Conservation (phyloP, 2,888 invertebrate genomes). For the Furcula furcula region DNA sequence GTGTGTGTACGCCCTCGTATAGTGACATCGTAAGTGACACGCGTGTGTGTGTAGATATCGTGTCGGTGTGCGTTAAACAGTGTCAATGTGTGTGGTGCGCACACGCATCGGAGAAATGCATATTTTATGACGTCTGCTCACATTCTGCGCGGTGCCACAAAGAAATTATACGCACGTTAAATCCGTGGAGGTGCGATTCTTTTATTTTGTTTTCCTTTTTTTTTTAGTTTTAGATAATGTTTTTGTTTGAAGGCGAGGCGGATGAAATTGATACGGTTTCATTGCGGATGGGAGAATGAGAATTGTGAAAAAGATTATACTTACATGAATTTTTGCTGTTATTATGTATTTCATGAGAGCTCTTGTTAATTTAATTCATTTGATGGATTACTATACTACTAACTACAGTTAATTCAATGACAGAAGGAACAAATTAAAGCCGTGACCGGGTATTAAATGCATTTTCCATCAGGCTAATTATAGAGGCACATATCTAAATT, state of each 20-base stretch:
- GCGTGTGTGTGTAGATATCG: background rate
- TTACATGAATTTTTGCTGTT: no score
- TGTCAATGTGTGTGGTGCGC: constrained; percentile 38
- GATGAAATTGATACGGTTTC: constrained; percentile 17
- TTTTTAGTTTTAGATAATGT: constrained; percentile 34
- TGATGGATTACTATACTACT: no score
- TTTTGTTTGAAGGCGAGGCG: constrained; percentile 24
- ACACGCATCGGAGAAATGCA: constrained; percentile 76
- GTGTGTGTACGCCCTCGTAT: constrained; percentile 46
- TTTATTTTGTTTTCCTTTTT: constrained; percentile 45
- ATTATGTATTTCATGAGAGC: no score
- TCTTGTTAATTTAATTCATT: no score
- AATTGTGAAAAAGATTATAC: no score
- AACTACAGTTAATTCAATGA: no score
- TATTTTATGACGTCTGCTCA: constrained; percentile 81
- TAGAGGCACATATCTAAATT: no score
- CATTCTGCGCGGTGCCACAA: constrained; percentile 81
- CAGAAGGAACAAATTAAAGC: no score
- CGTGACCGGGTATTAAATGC: no score
- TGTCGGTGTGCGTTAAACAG: constrained; percentile 13
- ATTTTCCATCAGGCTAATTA: no score
- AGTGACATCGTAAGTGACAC: background rate
- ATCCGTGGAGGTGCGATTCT: constrained; percentile 73
- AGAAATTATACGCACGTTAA: constrained; percentile 82
- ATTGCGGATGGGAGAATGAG: background rate